These are phyloP conservation scores for Colistium nudipinnis DNA, from an alignment of 2,113 vertebrate species.

Conservation along the genomic window DNA sequence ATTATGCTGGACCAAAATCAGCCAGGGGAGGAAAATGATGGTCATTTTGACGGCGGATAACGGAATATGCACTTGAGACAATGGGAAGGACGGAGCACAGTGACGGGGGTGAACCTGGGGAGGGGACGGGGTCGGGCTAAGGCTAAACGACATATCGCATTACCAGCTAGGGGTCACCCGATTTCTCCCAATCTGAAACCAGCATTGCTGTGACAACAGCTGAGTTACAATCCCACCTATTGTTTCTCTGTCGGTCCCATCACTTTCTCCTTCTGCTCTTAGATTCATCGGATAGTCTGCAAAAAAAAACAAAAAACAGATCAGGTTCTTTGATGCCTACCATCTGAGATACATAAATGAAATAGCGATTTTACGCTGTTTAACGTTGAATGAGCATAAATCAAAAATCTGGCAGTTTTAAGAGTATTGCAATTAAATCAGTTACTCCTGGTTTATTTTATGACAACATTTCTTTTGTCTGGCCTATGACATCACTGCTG, in stretches of 20 bases:
- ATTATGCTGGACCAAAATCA: conserved; percentile 79
- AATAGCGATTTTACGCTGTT: too few relatives aligned
- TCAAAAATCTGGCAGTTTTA: background rate
- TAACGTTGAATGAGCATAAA: too few relatives aligned
- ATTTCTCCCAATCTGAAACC: conserved; percentile 62
- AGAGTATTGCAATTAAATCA: background rate
- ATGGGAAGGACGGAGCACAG: conserved; percentile 71
- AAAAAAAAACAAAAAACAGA: background rate
- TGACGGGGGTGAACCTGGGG: conserved; percentile 54
- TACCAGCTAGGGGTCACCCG: conserved; percentile 69
- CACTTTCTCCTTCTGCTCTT: background rate
- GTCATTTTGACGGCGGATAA: conserved; percentile 76
- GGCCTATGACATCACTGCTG: background rate
- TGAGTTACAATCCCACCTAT: conserved; percentile 50
- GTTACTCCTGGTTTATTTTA: background rate
- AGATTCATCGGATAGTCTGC: conserved; percentile 2
- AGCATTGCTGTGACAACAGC: conserved; percentile 52
- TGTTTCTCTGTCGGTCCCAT: conserved; percentile 32
- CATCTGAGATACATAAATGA: too few relatives aligned
- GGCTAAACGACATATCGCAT: conserved; percentile 79
- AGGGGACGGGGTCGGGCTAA: conserved; percentile 68
- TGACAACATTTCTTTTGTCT: conserved; percentile 1
- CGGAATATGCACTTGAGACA: conserved; percentile 84
- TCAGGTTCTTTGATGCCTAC: background rate
- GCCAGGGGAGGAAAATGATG: conserved; percentile 75